phyloP scores from a whole-genome alignment of 2,888 invertebrate species.

The Herminia tarsipennalis region DNA sequence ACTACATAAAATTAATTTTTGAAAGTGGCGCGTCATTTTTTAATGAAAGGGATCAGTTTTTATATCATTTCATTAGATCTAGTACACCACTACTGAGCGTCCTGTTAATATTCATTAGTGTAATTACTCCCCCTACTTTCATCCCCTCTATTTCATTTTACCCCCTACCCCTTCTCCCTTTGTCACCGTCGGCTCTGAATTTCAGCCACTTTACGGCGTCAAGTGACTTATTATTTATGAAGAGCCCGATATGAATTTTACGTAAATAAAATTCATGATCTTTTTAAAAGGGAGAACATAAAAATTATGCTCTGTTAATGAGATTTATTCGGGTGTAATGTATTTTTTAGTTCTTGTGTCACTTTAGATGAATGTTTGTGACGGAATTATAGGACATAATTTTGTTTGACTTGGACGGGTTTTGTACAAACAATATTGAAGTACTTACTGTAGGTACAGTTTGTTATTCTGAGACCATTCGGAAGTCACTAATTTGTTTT shows the following conservation, averaged over 20 bases:
- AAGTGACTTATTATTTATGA: slow-evolving; percentile 57
- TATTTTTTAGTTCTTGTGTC: no score
- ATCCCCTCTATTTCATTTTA: slow-evolving; percentile 2
- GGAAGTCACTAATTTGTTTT: no score
- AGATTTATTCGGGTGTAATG: slow-evolving; percentile 4
- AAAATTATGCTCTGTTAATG: slow-evolving; percentile 13
- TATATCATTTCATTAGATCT: slow-evolving; percentile 38
- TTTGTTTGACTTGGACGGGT: no score
- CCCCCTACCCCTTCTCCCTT: slow-evolving; percentile 13
- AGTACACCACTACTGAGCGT: slow-evolving; percentile 39
- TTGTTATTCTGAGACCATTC: no score
- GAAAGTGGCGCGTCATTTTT: slow-evolving; percentile 22
- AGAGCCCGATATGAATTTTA: slow-evolving; percentile 53
- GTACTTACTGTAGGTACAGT: no score
- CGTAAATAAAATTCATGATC: slow-evolving; percentile 41
- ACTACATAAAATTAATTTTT: slow-evolving; percentile 26
- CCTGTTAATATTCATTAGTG: slow-evolving; percentile 65
- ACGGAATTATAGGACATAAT: no score
- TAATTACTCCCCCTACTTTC: slow-evolving; percentile 46
- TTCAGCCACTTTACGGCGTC: slow-evolving; percentile 45
- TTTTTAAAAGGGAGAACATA: slow-evolving; percentile 24
- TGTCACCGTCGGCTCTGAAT: slow-evolving; percentile 37
- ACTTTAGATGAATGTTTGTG: no score
- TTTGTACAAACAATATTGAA: no score
- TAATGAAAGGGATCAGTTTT: slow-evolving; percentile 33